Base-by-base conservation (phyloP, 2,113 vertebrate genomes). In the Ctenomys sociabilis region DNA sequence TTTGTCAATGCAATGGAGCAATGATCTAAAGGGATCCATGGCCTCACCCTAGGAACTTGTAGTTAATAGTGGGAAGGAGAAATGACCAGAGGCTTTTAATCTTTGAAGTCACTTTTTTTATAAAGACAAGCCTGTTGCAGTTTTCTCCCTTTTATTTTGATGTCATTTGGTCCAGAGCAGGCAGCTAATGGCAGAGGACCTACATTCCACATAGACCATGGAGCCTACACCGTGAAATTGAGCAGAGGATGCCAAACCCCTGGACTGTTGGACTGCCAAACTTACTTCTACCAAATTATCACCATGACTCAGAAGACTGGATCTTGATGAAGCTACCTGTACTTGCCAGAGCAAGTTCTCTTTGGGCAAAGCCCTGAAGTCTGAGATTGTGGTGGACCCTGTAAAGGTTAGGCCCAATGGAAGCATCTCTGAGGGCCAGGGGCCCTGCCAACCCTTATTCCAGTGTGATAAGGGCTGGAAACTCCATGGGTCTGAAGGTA, bases 81-180 rank as follows among this genome's bases (percentile, higher is more conserved):
- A 78, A 16, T 45, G 85, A 52, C 32, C 45, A 78, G 73, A 45
- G 40, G 40, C 24, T 77, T 45, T 45, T 45, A 77, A 77, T 77
- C 40, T 77, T 77, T 80, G 45, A 6, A n/a, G 40, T 45, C n/a
- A 2, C 68, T 66, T 70, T 26, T 61, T 84, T n/a, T n/a, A n/a
- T 43, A 64, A 90, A 52, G 13, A 88, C 85, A 3, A 78, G 43
- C 17, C 75, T 40, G 70, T 75, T 85, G 37, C 77, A 77, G 88
- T 85, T 61, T 94, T 95, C 30, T 85, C 37, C 78, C 66, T 96
- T 88, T 70, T 64, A 40, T 82, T 91, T 72, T 85, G 43, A 89
- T 80, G 49, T 59, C 40, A 88, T 21, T 88, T 73, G 45, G 77
- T 77, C 37, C n/a, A 63, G 22, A 88, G 63, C n/a, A 85, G 59